These are phyloP conservation scores for Pseudococcus longispinus DNA, from an alignment of 2,888 invertebrate species.

Conservation along the genomic window DNA sequence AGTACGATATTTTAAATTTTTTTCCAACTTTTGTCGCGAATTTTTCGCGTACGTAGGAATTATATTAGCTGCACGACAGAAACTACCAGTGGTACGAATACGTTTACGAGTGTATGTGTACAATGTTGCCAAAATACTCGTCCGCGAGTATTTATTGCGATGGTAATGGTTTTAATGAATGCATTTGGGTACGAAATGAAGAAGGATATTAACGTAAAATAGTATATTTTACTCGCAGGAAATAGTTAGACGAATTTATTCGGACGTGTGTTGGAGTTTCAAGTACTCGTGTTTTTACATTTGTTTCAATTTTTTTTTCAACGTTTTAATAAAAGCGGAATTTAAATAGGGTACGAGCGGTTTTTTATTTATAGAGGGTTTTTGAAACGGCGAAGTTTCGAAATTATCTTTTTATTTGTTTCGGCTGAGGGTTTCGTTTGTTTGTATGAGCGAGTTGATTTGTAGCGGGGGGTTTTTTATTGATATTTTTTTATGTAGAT, in stretches of 20 bases:
- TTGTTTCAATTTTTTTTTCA: neutral
- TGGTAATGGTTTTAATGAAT: constrained; percentile 18
- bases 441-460: too few species aligned
- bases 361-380: neutral
- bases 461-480: too few species aligned
- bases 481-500: too few species aligned
- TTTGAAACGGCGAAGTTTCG: neutral
- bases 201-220: neutral
- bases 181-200: neutral
- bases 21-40: constrained; percentile 31
- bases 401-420: too few species aligned
- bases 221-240: neutral
- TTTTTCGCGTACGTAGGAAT: constrained; percentile 6
- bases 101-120: neutral
- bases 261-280: neutral
- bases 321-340: neutral
- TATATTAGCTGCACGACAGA: neutral
- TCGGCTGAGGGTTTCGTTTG: too few species aligned
- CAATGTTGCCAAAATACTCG: constrained; percentile 16
- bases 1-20: constrained; percentile 31
- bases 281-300: neutral
- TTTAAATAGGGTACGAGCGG: neutral
- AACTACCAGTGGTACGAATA: neutral
- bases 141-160: neutral
- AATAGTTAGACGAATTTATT: neutral